Percentiles rank a stretch among this genome's conserved stretches.
Evolutionary conservation across 2,113 vertebrate species (phyloP).

Genomic region (Opisthocomus hoazin): DNA sequence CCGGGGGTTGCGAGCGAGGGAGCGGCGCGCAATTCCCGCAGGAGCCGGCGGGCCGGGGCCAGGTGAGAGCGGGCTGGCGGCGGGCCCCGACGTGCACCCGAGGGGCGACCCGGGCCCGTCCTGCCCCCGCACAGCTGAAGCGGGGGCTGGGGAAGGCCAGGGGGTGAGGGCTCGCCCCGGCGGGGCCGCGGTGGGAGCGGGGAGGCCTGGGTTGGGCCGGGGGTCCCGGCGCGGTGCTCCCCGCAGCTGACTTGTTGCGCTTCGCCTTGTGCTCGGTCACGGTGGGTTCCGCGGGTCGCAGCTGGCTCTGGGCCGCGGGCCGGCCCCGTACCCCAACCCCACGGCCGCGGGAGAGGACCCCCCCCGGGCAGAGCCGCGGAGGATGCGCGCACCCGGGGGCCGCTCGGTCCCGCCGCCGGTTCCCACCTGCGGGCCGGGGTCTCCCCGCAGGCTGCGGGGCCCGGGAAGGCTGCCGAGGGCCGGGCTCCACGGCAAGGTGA

Average conservation of each 20-base stretch:
- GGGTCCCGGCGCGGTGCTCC: not conserved
- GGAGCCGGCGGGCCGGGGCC: not conserved
- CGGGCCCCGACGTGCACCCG: not conserved
- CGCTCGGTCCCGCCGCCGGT: no score
- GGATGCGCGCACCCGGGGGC: not conserved
- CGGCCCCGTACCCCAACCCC: not conserved
- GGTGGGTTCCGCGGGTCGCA: not conserved
- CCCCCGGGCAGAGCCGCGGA: not conserved
- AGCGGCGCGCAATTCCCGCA: not conserved
- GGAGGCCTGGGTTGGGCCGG: no score
- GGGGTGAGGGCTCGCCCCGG: not conserved
- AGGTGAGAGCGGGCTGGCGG: not conserved
- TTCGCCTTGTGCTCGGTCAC: no score
- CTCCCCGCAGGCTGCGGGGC: not conserved
- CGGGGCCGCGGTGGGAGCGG: not conserved
- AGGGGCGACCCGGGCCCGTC: not conserved
- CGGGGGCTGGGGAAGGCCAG: fast-evolving
- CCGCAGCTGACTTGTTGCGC: not conserved
- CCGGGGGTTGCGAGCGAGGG: not conserved
- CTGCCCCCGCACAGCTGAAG: not conserved
- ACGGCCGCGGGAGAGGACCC: not conserved
- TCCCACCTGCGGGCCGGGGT: not conserved
- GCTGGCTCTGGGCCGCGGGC: not conserved
- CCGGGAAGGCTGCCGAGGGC: not conserved
- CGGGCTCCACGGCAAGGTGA: not conserved